Percentiles rank a stretch among this genome's conserved stretches.
These are phyloP conservation scores for Monoplex corrugatus DNA, from an alignment of 2,888 invertebrate species.

Conservation along the genomic window DNA sequence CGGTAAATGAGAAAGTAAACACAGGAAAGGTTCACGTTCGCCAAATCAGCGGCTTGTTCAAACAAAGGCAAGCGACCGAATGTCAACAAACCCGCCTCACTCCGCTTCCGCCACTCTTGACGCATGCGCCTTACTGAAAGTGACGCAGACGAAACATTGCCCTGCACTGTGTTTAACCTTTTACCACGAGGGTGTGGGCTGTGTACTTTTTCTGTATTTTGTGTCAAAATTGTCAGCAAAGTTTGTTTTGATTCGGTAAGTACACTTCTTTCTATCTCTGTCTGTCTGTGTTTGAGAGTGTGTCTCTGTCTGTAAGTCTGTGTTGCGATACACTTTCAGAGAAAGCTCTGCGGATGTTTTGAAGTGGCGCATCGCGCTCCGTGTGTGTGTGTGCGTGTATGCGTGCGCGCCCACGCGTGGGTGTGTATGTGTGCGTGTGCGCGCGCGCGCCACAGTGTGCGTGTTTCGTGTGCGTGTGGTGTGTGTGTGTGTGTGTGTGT, in stretches of 20 bases:
- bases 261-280: background rate
- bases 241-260: background rate
- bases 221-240: slow-evolving; percentile 7
- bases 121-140: slow-evolving; percentile 34
- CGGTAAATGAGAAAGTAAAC: slow-evolving; percentile 12
- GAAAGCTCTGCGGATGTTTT: no score
- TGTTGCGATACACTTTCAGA: background rate
- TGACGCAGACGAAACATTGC: slow-evolving; percentile 15
- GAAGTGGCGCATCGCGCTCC: no score
- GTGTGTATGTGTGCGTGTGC: no score
- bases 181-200: slow-evolving; percentile 5
- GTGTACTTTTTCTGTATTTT: slow-evolving; percentile 18
- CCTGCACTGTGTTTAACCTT: background rate
- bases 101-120: slow-evolving; percentile 15
- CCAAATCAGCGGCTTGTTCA: slow-evolving; percentile 19
- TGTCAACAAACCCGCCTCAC: slow-evolving; percentile 41
- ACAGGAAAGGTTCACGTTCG: background rate
- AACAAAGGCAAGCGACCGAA: slow-evolving; percentile 35
- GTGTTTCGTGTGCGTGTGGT: no score
- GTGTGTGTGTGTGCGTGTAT: no score
- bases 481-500: background rate
- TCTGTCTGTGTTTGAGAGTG: background rate
- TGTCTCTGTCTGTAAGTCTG: background rate
- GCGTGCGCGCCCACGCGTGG: no score
- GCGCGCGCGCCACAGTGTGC: no score